Base-by-base conservation (phyloP, 2,888 invertebrate genomes). In the Agonopterix subpropinquella region DNA sequence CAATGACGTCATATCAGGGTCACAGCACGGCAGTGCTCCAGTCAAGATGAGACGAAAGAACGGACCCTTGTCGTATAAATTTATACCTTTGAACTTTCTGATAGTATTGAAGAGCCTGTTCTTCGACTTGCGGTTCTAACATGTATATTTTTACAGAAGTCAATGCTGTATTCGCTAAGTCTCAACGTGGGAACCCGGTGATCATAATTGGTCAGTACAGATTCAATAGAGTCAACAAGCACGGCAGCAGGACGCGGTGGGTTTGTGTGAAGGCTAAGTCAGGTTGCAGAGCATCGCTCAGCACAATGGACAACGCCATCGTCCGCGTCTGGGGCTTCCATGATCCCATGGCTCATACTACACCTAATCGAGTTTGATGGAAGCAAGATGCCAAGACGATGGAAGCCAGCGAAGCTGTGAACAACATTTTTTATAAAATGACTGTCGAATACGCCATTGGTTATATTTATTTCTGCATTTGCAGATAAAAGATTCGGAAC, bases 291-390 rank as follows among this genome's bases (percentile, higher is more conserved):
- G 58, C 58, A 2, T 47, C 47, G 11, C 47, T 56, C 28, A 50
- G 52, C 48, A 58, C 58, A 7, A 13, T 51, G 8, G 48, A 48
- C 15, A 49, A 52, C 9, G 44, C 46, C n/a, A 46, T 52, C 36
- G 53, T 60, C 3, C 47, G 51, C 44, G 44, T 47, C 36, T 53
- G 49, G 36, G 55, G 53, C 37, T 11, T 41, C 35, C 47, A 47
- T 11, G 67, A 72, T 41, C 67, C 72, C 4, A 47, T 59, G 50
- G 72, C 73, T n/a, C 73, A 73, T 47, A 70, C 67, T 1, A 73
- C 69, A 47, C 70, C 72, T 9, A 73, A 73, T 45, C 61, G 73
- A 47, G 71, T 73, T 55, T 69, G 54, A 64, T 28, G 7, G 5
- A 18, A 18, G 2, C 1, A 18, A 18, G 4, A 18, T n/a, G n/a